Percentiles rank a stretch among this genome's conserved stretches.
phyloP scores from a whole-genome alignment of 2,888 invertebrate genomes.

The Andrena minutula region DNA sequence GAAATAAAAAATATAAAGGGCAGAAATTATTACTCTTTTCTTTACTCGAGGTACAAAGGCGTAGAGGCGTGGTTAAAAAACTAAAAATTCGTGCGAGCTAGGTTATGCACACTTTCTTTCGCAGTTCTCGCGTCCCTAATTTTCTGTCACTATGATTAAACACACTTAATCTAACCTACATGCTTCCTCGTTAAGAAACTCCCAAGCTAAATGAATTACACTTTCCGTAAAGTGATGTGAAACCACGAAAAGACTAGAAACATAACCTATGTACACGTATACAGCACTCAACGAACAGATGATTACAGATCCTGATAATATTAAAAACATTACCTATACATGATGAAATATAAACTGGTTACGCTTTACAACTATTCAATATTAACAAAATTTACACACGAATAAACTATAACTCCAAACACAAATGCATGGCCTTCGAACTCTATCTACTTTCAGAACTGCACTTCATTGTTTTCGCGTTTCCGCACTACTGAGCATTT shows the following conservation, averaged over 20 bases:
- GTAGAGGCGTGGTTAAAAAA: too few relatives aligned
- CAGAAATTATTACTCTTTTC: neutral
- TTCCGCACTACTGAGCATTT: constrained; percentile 18
- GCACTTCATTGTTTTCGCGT: constrained; percentile 19
- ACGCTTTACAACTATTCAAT: constrained; percentile 4
- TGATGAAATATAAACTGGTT: constrained; percentile 24
- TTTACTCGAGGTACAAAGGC: neutral
- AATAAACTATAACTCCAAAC: constrained; percentile 1
- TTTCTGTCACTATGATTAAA: neutral
- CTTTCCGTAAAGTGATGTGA: neutral
- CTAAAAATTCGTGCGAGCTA: neutral
- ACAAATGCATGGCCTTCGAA: neutral
- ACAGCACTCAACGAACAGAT: neutral
- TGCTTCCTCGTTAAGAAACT: neutral
- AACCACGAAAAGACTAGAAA: neutral
- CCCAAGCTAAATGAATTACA: neutral
- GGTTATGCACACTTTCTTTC: constrained; percentile 22
- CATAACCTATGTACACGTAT: constrained; percentile 40
- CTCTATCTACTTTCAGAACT: constrained; percentile 23
- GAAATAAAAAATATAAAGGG: neutral
- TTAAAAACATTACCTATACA: constrained; percentile 53
- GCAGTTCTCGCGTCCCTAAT: neutral
- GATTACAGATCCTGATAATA: neutral
- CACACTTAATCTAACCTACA: neutral
- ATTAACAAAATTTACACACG: constrained; percentile 19